Conservation (phyloP, 1,140 invertebrate species). For the Diorhabda elongata region DNA sequence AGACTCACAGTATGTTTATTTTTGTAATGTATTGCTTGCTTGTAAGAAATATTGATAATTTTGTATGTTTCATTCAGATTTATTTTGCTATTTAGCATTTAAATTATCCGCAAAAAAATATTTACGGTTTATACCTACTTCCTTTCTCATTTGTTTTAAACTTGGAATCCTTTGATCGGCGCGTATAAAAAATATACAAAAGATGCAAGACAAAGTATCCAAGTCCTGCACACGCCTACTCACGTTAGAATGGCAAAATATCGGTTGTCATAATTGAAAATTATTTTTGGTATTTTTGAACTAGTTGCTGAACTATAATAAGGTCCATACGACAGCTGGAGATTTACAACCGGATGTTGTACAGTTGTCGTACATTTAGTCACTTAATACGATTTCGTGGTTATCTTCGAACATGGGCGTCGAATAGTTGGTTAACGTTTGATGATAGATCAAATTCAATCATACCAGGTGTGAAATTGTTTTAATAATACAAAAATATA, state of each 20-base stretch:
- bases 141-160: too few species aligned
- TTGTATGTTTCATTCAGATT: too few species aligned
- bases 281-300: constrained; percentile 22
- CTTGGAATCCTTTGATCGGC: too few species aligned
- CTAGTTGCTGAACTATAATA: constrained; percentile 28
- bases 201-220: constrained; percentile 9
- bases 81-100: too few species aligned
- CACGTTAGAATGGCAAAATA: constrained; percentile 7
- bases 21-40: too few species aligned
- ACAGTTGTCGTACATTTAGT: constrained; percentile 33
- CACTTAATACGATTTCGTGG: constrained; percentile 31
- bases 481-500: too few species aligned
- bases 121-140: too few species aligned
- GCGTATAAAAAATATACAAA: too few species aligned
- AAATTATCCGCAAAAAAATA: too few species aligned
- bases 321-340: constrained; percentile 29
- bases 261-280: constrained; percentile 19
- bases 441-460: not conserved
- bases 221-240: constrained; percentile 16
- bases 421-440: constrained; percentile 5
- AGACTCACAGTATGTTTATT: too few species aligned
- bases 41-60: too few species aligned
- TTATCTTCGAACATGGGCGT: constrained; percentile 9
- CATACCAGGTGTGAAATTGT: too few species aligned
- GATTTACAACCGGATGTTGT: constrained; percentile 35